Conservation (phyloP, 1,140 invertebrate species). For the Palaemon carinicauda region DNA sequence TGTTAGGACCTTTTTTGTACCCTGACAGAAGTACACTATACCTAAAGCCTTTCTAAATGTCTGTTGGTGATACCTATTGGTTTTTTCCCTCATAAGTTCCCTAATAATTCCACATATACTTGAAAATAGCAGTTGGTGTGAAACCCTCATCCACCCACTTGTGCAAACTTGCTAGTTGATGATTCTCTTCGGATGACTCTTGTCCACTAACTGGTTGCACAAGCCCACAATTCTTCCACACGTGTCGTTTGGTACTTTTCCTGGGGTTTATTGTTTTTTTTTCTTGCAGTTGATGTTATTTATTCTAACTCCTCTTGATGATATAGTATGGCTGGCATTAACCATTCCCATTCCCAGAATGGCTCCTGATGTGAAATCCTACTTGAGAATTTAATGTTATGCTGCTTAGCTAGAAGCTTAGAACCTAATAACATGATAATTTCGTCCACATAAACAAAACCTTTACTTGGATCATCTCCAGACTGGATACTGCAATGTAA, state of each 20-base stretch:
- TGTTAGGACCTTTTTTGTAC: not conserved
- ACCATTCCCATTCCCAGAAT: not conserved
- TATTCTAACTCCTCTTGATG: not conserved
- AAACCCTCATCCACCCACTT: conserved; percentile 2
- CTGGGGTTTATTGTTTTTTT: too few species aligned
- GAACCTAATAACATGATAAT: not conserved
- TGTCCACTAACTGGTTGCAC: not conserved
- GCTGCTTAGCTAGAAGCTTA: not conserved
- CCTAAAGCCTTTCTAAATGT: not conserved
- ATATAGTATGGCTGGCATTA: not conserved
- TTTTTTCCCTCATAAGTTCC: not conserved
- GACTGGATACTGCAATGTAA: not conserved
- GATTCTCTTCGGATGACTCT: not conserved
- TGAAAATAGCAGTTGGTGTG: not conserved
- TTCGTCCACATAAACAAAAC: not conserved
- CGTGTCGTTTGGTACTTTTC: not conserved
- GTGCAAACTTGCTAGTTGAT: not conserved
- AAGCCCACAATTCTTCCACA: not conserved
- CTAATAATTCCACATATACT: too few species aligned
- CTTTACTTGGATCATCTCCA: conserved; percentile 15
- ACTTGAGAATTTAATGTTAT: too few species aligned
- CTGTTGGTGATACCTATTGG: not conserved
- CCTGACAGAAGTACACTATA: conserved; percentile 2
- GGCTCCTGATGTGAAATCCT: conserved; percentile 4
- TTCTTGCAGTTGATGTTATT: not conserved